A percentile compares a stretch with the other conserved stretches of the same genome.
These are phyloP conservation scores for Gortyna flavago DNA, from an alignment of 2,888 invertebrate genomes.

Conservation along the genomic window DNA sequence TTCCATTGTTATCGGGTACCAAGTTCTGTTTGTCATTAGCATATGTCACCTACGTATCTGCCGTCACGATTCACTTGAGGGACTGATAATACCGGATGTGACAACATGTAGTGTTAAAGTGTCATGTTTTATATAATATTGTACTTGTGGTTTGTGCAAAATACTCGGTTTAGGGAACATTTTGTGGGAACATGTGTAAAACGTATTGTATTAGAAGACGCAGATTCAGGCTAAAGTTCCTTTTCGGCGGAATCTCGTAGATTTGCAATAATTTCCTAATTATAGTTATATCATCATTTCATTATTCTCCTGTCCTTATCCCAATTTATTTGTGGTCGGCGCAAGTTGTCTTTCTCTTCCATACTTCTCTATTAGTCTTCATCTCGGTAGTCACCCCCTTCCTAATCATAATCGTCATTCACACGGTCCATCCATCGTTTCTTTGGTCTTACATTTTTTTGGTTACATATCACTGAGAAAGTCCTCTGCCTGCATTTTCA, in stretches of 20 bases:
- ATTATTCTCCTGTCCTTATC: background rate
- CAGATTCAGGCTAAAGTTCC: background rate
- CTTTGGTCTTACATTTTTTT: background rate
- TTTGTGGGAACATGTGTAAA: background rate
- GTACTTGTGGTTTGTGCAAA: slow-evolving; percentile 8
- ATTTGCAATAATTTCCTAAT: background rate
- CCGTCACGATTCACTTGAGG: slow-evolving; percentile 73
- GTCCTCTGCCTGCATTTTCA: background rate
- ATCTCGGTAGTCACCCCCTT: background rate
- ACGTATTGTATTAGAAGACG: background rate
- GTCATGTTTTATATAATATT: slow-evolving; percentile 39
- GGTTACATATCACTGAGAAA: background rate
- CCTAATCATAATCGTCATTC: background rate
- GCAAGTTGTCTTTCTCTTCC: background rate
- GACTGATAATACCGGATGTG: slow-evolving; percentile 72
- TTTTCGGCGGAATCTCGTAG: background rate
- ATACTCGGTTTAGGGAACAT: background rate
- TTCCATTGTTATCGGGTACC: slow-evolving; percentile 60
- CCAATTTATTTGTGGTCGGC: rapidly evolving
- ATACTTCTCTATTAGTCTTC: background rate
- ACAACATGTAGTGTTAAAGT: slow-evolving; percentile 29
- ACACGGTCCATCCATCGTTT: background rate
- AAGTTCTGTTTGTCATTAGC: slow-evolving; percentile 59
- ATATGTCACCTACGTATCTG: slow-evolving; percentile 68
- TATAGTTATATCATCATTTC: background rate